Conservation (phyloP, 2,888 invertebrate species). For the Minunthozetes semirufus region DNA sequence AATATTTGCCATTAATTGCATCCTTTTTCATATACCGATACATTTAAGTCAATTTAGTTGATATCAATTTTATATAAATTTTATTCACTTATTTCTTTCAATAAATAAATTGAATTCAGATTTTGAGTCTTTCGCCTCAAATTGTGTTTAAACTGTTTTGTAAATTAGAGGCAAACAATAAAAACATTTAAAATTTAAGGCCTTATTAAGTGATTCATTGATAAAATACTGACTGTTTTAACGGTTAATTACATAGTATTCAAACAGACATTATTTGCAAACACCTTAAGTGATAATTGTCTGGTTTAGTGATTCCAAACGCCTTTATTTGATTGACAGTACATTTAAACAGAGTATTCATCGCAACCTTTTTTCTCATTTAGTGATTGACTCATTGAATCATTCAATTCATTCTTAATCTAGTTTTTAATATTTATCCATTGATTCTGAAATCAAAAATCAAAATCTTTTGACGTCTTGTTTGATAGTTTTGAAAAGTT, state of each 20-base stretch:
- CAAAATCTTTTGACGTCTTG: neutral
- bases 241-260: constrained; percentile 7
- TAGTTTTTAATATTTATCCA: neutral
- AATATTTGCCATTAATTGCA: neutral
- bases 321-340: constrained; percentile 8
- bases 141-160: too few relatives aligned
- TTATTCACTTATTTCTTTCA: too few relatives aligned
- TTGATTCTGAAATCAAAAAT: neutral
- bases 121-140: too few relatives aligned
- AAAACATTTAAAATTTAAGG: neutral
- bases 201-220: neutral
- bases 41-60: neutral
- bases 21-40: neutral
- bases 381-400: neutral
- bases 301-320: neutral
- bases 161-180: too few relatives aligned
- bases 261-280: neutral
- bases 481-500: neutral
- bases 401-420: too few relatives aligned
- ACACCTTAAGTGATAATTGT: neutral
- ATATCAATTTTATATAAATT: too few relatives aligned
- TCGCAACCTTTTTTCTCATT: neutral
- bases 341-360: neutral
- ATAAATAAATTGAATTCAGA: too few relatives aligned
- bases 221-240: neutral